phyloP scores from a whole-genome alignment of 2,888 invertebrate genomes.

The Dicyrtomina minuta region DNA sequence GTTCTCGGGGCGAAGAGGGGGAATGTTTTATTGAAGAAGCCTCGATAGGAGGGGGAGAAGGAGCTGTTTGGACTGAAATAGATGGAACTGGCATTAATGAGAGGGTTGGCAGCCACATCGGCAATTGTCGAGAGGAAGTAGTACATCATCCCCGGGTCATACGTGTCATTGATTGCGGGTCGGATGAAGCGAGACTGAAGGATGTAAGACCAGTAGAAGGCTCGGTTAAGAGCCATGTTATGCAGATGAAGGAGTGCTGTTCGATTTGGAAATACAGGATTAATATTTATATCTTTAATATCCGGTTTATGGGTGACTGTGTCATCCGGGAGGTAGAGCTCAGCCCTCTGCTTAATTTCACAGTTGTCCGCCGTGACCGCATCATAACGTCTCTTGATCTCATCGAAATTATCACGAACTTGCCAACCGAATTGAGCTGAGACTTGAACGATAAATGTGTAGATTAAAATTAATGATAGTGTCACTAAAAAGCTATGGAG shows the following conservation, averaged over 20 bases:
- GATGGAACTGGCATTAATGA: conserved; percentile 87
- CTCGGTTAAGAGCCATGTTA: conserved; percentile 93
- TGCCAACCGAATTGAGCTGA: conserved; percentile 88
- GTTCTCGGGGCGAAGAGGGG: conserved; percentile 92
- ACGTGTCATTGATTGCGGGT: conserved; percentile 80
- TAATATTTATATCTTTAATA: conserved; percentile 89
- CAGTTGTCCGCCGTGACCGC: conserved; percentile 85
- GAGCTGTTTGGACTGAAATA: conserved; percentile 93
- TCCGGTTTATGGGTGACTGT: conserved; percentile 88
- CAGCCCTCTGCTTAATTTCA: conserved; percentile 78
- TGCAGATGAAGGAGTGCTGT: conserved; percentile 90
- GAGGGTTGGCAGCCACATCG: conserved; percentile 88
- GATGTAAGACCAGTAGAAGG: conserved; percentile 94
- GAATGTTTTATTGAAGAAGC: conserved; percentile 94
- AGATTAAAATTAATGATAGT: no score
- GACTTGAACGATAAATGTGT: conserved; percentile 35
- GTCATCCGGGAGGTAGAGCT: conserved; percentile 79
- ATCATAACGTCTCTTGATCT: conserved; percentile 79
- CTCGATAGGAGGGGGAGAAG: conserved; percentile 89
- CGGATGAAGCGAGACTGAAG: conserved; percentile 85
- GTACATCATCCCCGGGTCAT: conserved; percentile 84
- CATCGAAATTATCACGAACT: conserved; percentile 83
- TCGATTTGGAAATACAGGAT: conserved; percentile 91
- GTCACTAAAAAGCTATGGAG: no score
- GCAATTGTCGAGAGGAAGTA: conserved; percentile 86